Conservation (phyloP, 2,797 vertebrate species). For the Lepidocolaptes lacrymiger region DNA sequence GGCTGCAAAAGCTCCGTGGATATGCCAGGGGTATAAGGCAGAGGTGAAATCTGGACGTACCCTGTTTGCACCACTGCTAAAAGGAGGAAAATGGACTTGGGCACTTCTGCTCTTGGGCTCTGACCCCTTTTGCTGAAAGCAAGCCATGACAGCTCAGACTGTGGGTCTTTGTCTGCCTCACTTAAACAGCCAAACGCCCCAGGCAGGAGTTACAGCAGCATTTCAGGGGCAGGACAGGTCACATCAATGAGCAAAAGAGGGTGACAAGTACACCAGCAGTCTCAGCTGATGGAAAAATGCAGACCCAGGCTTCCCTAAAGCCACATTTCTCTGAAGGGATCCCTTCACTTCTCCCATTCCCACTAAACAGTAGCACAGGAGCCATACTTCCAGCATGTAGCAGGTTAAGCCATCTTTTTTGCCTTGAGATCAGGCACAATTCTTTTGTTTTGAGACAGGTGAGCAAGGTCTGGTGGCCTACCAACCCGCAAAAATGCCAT, state of each 20-base stretch:
- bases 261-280: neutral
- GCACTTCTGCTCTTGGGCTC: neutral
- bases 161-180: neutral
- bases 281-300: neutral
- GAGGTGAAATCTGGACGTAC: neutral
- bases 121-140: neutral
- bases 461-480: neutral
- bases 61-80: neutral
- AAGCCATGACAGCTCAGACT: neutral
- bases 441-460: neutral
- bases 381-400: neutral
- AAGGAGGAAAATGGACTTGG: neutral
- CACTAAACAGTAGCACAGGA: neutral
- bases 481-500: neutral
- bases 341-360: neutral
- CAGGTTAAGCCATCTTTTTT: neutral
- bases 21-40: neutral
- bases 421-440: neutral
- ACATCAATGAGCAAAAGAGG: fast-evolving
- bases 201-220: neutral
- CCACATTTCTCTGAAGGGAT: neutral
- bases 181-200: neutral
- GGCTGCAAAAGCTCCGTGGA: neutral
- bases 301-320: neutral
- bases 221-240: neutral